These are phyloP conservation scores for Ceratoteleas bidentatus DNA, from an alignment of 1,140 invertebrate genomes.

Conservation along the genomic window DNA sequence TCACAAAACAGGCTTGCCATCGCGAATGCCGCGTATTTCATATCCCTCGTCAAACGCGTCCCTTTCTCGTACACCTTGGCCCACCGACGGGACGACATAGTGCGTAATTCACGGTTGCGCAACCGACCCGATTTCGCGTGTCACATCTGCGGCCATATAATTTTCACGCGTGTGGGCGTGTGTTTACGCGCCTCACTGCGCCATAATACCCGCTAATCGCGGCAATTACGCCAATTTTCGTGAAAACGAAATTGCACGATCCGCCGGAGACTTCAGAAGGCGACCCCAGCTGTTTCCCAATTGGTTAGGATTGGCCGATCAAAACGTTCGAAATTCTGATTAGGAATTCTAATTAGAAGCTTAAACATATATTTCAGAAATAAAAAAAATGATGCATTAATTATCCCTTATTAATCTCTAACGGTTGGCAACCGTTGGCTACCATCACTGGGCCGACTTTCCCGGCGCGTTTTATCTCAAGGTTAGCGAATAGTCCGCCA, in stretches of 20 bases:
- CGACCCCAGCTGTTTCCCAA: too few species aligned
- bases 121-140: conserved; percentile 56
- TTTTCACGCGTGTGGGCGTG: conserved; percentile 49
- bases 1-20: conserved; percentile 38
- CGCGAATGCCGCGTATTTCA: conserved; percentile 16
- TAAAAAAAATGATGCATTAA: too few species aligned
- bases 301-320: too few species aligned
- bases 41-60: conserved; percentile 51
- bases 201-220: not conserved
- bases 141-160: conserved; percentile 42
- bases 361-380: too few species aligned
- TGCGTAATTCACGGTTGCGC: conserved; percentile 45
- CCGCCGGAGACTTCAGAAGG: too few species aligned
- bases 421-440: too few species aligned
- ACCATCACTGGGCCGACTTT: too few species aligned
- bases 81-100: conserved; percentile 35
- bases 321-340: too few species aligned
- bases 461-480: too few species aligned
- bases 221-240: not conserved
- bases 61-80: conserved; percentile 63
- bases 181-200: conserved; percentile 28
- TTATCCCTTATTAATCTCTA: too few species aligned
- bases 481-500: too few species aligned
- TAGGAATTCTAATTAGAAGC: too few species aligned
- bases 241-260: not conserved